These are phyloP conservation scores for Volucella bombylans DNA, from an alignment of 2,888 invertebrate genomes.

Conservation along the genomic window DNA sequence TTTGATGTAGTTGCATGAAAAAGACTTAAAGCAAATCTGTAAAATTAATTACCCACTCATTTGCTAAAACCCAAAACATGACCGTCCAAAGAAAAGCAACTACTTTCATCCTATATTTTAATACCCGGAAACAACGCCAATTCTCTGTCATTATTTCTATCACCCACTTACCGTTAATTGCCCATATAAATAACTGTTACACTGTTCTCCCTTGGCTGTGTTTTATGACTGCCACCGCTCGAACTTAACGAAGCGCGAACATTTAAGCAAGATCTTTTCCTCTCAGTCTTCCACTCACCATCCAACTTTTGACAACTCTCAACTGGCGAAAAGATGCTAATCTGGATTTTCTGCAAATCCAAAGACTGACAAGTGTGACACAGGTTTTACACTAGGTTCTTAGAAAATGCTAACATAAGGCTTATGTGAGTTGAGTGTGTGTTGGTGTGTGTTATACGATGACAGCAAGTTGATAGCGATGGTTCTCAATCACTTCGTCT, in stretches of 20 bases:
- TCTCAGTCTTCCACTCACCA: not conserved
- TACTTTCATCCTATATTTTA: not conserved
- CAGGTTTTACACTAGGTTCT: not conserved
- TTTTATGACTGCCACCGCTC: not conserved
- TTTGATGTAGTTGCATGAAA: too few species aligned
- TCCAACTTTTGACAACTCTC: not conserved
- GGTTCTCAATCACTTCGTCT: not conserved
- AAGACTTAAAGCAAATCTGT: not conserved
- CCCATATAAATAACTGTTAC: slow-evolving; percentile 37
- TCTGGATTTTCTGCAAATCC: not conserved
- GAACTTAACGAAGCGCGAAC: slow-evolving; percentile 21
- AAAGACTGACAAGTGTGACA: slow-evolving; percentile 12
- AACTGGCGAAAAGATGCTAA: slow-evolving; percentile 27
- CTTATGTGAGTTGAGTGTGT: not conserved
- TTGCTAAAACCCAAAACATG: slow-evolving; percentile 10
- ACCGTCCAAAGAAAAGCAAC: not conserved
- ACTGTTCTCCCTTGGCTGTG: slow-evolving; percentile 15
- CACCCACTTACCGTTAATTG: slow-evolving; percentile 35
- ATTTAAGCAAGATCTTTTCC: not conserved
- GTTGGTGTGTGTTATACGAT: not conserved
- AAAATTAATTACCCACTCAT: slow-evolving; percentile 33
- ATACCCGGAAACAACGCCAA: slow-evolving; percentile 6
- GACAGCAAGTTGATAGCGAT: not conserved
- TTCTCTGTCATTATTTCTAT: slow-evolving; percentile 30
- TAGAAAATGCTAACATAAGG: not conserved